Conservation (phyloP, 2,113 vertebrate species). For the Osmerus mordax region DNA sequence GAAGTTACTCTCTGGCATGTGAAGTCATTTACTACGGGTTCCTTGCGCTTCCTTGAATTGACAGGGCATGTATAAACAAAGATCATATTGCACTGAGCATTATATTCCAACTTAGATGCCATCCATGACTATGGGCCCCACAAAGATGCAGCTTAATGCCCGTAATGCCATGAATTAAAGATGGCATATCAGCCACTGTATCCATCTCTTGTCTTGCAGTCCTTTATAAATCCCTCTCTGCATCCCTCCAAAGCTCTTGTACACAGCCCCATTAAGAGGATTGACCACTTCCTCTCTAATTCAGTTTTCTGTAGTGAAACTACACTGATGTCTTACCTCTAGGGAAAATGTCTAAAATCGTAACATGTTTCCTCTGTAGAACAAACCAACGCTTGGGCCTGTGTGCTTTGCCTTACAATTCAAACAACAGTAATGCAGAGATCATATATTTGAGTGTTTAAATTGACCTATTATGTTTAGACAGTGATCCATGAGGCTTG, state of each 20-base stretch:
- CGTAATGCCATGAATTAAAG: slow-evolving; percentile 28
- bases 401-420: too few relatives aligned
- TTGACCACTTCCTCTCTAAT: slow-evolving; percentile 56
- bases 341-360: slow-evolving; percentile 8
- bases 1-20: slow-evolving; percentile 49
- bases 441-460: too few relatives aligned
- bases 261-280: slow-evolving; percentile 55
- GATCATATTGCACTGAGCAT: slow-evolving; percentile 61
- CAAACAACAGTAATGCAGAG: too few relatives aligned
- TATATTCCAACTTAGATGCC: slow-evolving; percentile 49
- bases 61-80: slow-evolving; percentile 46
- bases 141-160: slow-evolving; percentile 26
- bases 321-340: slow-evolving; percentile 51
- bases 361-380: neutral
- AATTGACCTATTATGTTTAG: too few relatives aligned
- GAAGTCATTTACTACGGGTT: slow-evolving; percentile 31
- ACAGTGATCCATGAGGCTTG: too few relatives aligned
- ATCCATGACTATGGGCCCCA: slow-evolving; percentile 41
- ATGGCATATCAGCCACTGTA: slow-evolving; percentile 16
- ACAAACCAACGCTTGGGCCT: too few relatives aligned
- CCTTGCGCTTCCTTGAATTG: slow-evolving; percentile 44
- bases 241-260: slow-evolving; percentile 36
- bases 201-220: slow-evolving; percentile 20
- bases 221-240: slow-evolving; percentile 41
- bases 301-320: slow-evolving; percentile 54